These are phyloP conservation scores for Pandion haliaetus DNA, from an alignment of 2,113 vertebrate species.

Conservation along the genomic window DNA sequence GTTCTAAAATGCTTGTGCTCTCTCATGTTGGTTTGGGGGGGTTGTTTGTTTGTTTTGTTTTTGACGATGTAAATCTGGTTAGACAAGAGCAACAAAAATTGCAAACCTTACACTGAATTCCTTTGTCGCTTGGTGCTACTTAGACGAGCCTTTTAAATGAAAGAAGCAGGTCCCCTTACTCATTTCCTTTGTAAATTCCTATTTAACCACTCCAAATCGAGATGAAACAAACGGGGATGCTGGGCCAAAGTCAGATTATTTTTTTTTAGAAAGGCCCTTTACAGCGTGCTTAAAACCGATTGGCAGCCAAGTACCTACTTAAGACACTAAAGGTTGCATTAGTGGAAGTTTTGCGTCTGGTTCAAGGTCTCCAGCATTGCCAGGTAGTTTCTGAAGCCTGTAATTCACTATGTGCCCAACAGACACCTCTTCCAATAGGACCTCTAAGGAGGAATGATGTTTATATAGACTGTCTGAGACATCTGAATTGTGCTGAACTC, in stretches of 20 bases:
- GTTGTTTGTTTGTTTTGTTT: slow-evolving; percentile 56
- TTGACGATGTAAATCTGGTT: slow-evolving; percentile 19
- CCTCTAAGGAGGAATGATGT: not conserved
- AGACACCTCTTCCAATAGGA: slow-evolving; percentile 8
- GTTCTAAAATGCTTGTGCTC: not conserved
- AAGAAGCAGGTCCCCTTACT: not conserved
- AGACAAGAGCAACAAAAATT: slow-evolving; percentile 31
- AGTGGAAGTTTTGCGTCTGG: not conserved
- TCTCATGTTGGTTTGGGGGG: not conserved
- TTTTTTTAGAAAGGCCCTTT: not conserved
- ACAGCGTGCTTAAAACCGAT: not conserved
- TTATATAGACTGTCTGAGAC: slow-evolving; percentile 36
- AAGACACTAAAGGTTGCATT: not conserved
- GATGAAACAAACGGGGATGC: not conserved
- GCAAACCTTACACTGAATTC: slow-evolving; percentile 22
- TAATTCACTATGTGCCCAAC: slow-evolving; percentile 41
- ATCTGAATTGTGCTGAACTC: slow-evolving; percentile 27
- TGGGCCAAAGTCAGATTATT: not conserved
- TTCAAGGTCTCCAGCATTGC: slow-evolving; percentile 12
- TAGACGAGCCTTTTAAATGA: slow-evolving; percentile 4
- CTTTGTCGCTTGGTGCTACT: slow-evolving; percentile 27
- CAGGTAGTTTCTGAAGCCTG: slow-evolving; percentile 39
- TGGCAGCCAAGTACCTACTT: slow-evolving; percentile 40
- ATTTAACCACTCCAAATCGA: slow-evolving; percentile 5
- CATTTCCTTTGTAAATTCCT: slow-evolving; percentile 39